Evolutionary conservation across 2,113 vertebrate species (phyloP).

Genomic region (Xiphorhynchus elegans): DNA sequence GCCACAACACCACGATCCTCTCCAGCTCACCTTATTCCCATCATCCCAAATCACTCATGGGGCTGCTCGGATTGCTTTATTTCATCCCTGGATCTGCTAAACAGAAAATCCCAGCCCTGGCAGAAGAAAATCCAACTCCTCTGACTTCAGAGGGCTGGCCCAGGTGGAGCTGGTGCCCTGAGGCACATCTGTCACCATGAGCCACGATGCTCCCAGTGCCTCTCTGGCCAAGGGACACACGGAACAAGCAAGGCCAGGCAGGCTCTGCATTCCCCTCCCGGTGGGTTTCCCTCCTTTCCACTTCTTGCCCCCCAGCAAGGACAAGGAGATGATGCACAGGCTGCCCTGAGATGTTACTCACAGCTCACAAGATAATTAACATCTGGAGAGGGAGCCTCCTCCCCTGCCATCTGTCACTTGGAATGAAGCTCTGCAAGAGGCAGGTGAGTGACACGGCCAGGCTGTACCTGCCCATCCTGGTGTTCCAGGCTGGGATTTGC

Average conservation of each 20-base stretch:
- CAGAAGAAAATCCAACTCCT: not conserved
- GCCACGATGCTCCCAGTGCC: not conserved
- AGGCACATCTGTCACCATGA: not conserved
- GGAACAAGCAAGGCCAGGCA: not conserved
- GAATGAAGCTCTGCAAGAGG: not conserved
- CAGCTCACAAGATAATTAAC: slow-evolving; percentile 28
- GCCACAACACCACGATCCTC: accelerated
- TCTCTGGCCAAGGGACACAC: not conserved
- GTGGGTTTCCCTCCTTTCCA: not conserved
- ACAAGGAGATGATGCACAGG: not conserved
- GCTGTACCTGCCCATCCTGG: not conserved
- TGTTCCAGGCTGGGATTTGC: not conserved
- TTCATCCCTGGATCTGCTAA: not conserved
- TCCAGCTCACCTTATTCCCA: not conserved
- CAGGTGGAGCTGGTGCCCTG: not conserved
- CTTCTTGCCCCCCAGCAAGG: not conserved
- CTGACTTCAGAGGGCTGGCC: not conserved
- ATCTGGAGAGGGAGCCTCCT: slow-evolving; percentile 42
- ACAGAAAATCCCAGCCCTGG: not conserved
- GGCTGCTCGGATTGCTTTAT: not conserved
- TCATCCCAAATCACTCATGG: accelerated
- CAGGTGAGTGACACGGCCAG: not conserved
- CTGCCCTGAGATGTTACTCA: not conserved
- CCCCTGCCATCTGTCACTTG: slow-evolving; percentile 44
- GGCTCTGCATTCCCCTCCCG: not conserved